Evolutionary conservation across 2,797 vertebrate genomes (phyloP).

Genomic region (Sarcophilus harrisii): DNA sequence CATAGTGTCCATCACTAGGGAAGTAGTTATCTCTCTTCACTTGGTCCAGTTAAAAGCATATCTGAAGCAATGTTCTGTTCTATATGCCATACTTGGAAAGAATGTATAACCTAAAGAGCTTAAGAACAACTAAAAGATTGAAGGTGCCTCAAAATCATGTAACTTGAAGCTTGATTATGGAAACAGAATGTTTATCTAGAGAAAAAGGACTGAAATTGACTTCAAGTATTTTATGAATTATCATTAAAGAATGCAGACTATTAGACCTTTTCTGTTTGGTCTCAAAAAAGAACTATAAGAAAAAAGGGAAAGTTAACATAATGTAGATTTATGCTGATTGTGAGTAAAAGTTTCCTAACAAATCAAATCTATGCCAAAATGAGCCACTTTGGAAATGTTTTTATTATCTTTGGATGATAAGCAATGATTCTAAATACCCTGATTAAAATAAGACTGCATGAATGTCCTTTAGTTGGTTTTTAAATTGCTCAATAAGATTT

Average conservation of each 20-base stretch:
- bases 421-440: background rate
- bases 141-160: background rate
- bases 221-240: background rate
- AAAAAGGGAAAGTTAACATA: background rate
- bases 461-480: background rate
- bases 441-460: background rate
- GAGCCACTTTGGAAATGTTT: background rate
- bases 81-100: background rate
- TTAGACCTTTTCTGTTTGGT: background rate
- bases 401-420: background rate
- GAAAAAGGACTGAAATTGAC: background rate
- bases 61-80: background rate
- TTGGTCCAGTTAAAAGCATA: background rate
- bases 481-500: background rate
- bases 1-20: background rate
- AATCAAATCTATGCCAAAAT: background rate
- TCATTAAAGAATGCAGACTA: background rate
- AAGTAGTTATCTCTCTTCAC: background rate
- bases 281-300: background rate
- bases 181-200: background rate
- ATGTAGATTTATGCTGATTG: background rate
- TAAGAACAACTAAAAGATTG: background rate
- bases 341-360: background rate
- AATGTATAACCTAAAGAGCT: background rate
- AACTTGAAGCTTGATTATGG: background rate